Base-by-base conservation (phyloP, 1,140 invertebrate species). In the Marisa cornuarietis region DNA sequence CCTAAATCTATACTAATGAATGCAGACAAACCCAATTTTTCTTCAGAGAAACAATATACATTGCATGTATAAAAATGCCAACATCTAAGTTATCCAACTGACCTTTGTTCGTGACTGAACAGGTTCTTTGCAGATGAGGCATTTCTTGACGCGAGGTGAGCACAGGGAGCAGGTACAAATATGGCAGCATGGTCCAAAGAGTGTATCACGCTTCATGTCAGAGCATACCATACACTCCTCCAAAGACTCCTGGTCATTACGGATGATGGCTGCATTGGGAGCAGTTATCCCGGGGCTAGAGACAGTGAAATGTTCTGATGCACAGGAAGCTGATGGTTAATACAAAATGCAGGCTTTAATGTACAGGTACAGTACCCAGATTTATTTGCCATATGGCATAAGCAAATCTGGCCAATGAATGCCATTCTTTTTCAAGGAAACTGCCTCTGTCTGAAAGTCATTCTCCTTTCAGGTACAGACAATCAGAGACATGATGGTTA, bases 151-250 rank as follows among this genome's bases (percentile, higher is more conserved):
- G 77, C 97, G 93, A 0, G 96, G 95, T 9, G 96, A 95, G 91
- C 97, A 99, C 22, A 94, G 94, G 69, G 95, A 95, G 91, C 98
- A 99, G 85, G 97, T 98, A 80, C 95, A 94, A 58, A 99, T 95
- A 91, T 99, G 98, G 42, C 96, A 96, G 87, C 97, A 98, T 1
- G 97, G 97, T 24, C 90, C 90, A 85, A 92, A 91, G 69, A 92
- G 82, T 10, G 91, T 96, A 89, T 99, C 97, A 10, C 97, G 92
- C 89, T 97, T 97, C 77, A 94, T 94, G 90, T 99, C 97, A 0
- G 97, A 98, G 90, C 98, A 99, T 9, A 99, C 96, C 87, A 99
- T 94, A 90, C 98, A 99, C 90, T 99, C 97, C 86, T 98, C 97
- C 81, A 96, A 92, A 0, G 94, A 85, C 78, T 91, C 91, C 82